These are phyloP conservation scores for Penaeus japonicus DNA, from an alignment of 1,140 invertebrate species.

Conservation along the genomic window DNA sequence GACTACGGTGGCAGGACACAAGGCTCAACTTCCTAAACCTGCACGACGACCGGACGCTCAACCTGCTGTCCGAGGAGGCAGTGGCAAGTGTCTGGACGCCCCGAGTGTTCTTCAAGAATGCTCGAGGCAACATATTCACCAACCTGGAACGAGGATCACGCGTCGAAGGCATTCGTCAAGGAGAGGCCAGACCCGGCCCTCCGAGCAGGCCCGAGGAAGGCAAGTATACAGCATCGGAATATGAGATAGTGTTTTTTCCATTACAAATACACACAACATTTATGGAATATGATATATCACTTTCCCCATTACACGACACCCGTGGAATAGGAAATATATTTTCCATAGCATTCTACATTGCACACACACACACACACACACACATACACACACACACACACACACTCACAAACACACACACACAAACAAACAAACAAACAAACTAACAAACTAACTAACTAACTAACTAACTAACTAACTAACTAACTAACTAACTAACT, in stretches of 20 bases:
- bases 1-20: conserved; percentile 48
- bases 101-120: conserved; percentile 52
- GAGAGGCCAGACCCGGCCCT: background rate
- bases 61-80: conserved; percentile 38
- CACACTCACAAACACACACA: too few species aligned
- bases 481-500: too few species aligned
- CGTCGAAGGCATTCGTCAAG: conserved; percentile 40
- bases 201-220: conserved; percentile 41
- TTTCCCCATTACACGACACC: too few species aligned
- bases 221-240: background rate
- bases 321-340: too few species aligned
- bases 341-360: too few species aligned
- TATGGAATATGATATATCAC: background rate
- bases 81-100: conserved; percentile 48
- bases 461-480: too few species aligned
- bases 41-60: conserved; percentile 48
- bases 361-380: too few species aligned
- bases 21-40: conserved; percentile 53
- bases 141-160: conserved; percentile 48
- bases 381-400: too few species aligned
- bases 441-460: too few species aligned
- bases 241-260: background rate
- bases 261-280: too few species aligned
- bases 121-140: conserved; percentile 54
- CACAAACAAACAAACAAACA: too few species aligned